Evolutionary conservation across 2,888 invertebrate species (phyloP).

Genomic region (Oligia strigilis): DNA sequence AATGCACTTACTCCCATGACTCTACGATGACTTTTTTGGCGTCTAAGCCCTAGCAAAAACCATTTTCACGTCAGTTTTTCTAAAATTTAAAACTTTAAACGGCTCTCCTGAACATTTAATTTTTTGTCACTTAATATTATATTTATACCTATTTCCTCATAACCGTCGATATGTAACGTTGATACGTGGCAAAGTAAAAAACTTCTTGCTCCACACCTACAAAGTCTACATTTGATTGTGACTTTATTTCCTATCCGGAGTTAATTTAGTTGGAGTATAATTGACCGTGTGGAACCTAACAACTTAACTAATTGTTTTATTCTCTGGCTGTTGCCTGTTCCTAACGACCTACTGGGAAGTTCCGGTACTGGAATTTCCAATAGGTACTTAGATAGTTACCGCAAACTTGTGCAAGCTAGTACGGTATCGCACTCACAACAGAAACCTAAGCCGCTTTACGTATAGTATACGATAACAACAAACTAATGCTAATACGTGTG

Average conservation of each 20-base stretch:
- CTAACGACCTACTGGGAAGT: background rate
- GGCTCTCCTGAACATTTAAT: no score
- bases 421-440: conserved; percentile 3
- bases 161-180: background rate
- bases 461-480: conserved; percentile 17
- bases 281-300: background rate
- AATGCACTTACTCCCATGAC: no score
- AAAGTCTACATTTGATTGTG: conserved; percentile 3
- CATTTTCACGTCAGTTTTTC: no score
- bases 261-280: conserved; percentile 1
- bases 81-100: no score
- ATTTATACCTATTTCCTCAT: no score
- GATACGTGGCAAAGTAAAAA: background rate
- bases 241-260: background rate
- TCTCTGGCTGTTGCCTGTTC: background rate
- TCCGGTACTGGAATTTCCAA: background rate
- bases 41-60: no score
- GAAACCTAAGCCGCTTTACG: background rate
- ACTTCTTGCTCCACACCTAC: background rate
- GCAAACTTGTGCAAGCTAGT: background rate
- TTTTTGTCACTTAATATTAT: no score
- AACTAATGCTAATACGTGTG: background rate
- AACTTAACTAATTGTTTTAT: background rate
- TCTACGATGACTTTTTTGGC: no score
- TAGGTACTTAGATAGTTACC: background rate